phyloP scores from a whole-genome alignment of 2,888 invertebrate genomes.

The Andricus quercusramuli region DNA sequence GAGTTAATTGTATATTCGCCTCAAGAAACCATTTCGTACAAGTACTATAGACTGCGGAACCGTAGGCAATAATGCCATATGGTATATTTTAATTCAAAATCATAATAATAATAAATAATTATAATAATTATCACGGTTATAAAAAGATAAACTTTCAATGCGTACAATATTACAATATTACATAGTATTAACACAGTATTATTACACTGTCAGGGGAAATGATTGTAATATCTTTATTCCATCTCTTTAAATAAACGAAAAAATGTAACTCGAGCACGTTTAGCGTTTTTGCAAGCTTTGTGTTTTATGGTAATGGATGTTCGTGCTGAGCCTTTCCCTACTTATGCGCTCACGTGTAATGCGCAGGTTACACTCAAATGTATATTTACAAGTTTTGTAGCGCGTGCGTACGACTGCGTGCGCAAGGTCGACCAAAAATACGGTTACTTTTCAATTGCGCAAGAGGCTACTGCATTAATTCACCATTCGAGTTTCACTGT shows the following conservation, averaged over 20 bases:
- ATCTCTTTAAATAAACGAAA: conserved; percentile 4
- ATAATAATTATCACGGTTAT: too few relatives aligned
- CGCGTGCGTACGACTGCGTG: conserved; percentile 6
- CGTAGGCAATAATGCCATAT: too few relatives aligned
- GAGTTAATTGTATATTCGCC: too few relatives aligned
- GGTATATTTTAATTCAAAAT: too few relatives aligned
- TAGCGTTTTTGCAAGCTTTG: neutral
- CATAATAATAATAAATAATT: too few relatives aligned
- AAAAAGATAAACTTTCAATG: too few relatives aligned
- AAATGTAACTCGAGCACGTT: neutral
- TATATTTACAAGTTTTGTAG: conserved; percentile 19
- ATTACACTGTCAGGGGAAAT: neutral
- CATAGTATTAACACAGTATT: neutral
- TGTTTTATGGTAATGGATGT: conserved; percentile 13
- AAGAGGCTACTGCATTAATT: conserved; percentile 10
- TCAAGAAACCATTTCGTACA: too few relatives aligned
- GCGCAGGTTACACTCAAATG: neutral
- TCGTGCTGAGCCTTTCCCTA: conserved; percentile 18
- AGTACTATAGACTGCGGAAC: too few relatives aligned
- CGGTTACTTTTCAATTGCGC: conserved; percentile 63
- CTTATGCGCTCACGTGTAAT: conserved; percentile 9
- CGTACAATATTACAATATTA: neutral
- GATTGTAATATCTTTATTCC: neutral
- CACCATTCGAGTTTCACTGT: conserved; percentile 14
- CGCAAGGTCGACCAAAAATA: conserved; percentile 74